Evolutionary conservation across 2,888 invertebrate genomes (phyloP), one percentile per base, ranked within the genome.

Genomic region (Arctia plantaginis): DNA sequence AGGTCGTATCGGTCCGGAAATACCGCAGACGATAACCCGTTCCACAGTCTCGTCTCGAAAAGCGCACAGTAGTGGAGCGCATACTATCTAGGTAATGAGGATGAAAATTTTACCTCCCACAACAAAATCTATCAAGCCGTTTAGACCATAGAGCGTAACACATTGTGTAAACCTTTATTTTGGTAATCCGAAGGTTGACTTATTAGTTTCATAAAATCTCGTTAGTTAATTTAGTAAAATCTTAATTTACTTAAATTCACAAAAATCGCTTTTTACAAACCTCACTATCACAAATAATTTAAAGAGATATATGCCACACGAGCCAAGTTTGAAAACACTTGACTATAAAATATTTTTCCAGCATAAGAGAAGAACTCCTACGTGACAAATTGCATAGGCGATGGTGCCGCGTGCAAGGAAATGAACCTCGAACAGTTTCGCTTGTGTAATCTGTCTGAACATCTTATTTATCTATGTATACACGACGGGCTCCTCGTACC

Each of bases 381-480:
- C 68, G 72, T 77, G 75, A 78, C 71, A 83, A 82, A 80, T 77
- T 65, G 68, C 62, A 35, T 47, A 78, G 41, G 73, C 72, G 74
- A 78, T 74, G 55, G 66, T 47, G 68, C 76, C 73, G 41, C 55
- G 70, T 71, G 76, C 77, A 72, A 79, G 70, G 68, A 85, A 83
- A 86, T 80, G 79, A 75, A 80, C 79, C 80, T 73, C 80, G 79
- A 86, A 82, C 70, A 44, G 73, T 74, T 79, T 71, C 72, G 67
- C 71, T 77, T 69, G 47, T 78, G 75, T 77, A 71, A 73, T 72
- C 72, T 70, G 78, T 78, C 76, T 69, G 41, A 75, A 76, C 70
- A 65, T 77, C 79, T 76, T 64, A 67, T 71, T 47, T 77, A 75
- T 62, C 66, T 66, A 66, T 71, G 55, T 73, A 72, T 27, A 47